Conservation (phyloP, 2,113 vertebrate species). For the Pitta sordida region DNA sequence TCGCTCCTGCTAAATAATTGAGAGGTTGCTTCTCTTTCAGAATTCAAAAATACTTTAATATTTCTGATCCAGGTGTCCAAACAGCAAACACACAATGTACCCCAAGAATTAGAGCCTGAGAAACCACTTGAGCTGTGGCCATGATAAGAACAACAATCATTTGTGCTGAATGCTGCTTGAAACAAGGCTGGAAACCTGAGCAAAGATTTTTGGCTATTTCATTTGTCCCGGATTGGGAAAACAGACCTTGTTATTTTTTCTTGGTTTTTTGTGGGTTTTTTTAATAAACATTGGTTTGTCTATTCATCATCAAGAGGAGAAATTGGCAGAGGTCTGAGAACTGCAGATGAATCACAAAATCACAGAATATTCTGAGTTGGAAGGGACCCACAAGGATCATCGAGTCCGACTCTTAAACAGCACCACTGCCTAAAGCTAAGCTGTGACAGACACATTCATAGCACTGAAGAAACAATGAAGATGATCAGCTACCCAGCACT, state of each 20-base stretch:
- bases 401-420: no score
- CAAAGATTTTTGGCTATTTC: not conserved
- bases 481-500: not conserved
- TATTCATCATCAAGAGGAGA: no score
- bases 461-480: not conserved
- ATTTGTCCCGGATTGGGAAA: not conserved
- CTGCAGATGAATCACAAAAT: not conserved
- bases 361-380: no score
- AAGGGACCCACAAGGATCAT: no score
- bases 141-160: not conserved
- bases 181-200: not conserved
- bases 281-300: not conserved
- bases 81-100: not conserved
- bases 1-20: no score
- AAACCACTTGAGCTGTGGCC: not conserved
- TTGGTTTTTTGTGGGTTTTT: not conserved
- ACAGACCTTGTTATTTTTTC: not conserved
- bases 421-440: no score
- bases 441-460: not conserved
- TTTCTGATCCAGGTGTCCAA: not conserved
- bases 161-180: not conserved
- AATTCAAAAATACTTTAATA: slow-evolving; percentile 18
- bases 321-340: not conserved
- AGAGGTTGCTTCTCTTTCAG: not conserved
- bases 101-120: not conserved